Base-by-base conservation (phyloP, 2,797 vertebrate species). In the Discoglossus pictus region DNA sequence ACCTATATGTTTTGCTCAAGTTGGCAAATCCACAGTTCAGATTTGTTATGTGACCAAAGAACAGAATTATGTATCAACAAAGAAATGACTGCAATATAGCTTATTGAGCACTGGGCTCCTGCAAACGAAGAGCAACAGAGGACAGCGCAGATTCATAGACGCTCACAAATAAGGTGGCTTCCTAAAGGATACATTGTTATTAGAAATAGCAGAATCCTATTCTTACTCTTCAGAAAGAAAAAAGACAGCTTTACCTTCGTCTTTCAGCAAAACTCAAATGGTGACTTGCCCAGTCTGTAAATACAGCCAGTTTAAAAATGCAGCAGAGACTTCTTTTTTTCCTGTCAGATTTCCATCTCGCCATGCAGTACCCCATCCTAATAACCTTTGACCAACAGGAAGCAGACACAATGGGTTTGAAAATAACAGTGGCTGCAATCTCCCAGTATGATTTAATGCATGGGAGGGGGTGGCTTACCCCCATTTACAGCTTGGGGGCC, bases 371-470 rank as follows among this genome's bases (percentile, higher is more conserved):
- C 92, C 90, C 92, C 88, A 89, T 90, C 91, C 92, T 90, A 89
- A 82, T 90, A 90, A 93, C 92, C 92, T 92, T 88, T 93, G 93
- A 93, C 92, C 93, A 85, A 86, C 90, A 97, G 94, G 93, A 98
- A 96, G 88, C 87, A 94, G 91, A 93, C 91, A 95, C 93, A 95
- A 93, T 92, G 86, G 68, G 91, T 89, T 87, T 94, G 90, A 94
- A 96, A 96, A 95, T 93, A 95, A 94, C 87, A 89, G 86, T 36
- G 74, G 80, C 82, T 78, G 71, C 77, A 81, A 76, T 75, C 25
- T 73, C 76, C 74, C 58, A 3, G 0, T 53, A 71, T 60, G 66
- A 82, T 75, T 80, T 82, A 80, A 79, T 76, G 67, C 24, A 8
- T 69, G 64, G 75, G 76, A 72, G 72, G 73, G 61, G 27, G 21